Conservation (phyloP, 2,113 vertebrate species). For the Guaruba guarouba region DNA sequence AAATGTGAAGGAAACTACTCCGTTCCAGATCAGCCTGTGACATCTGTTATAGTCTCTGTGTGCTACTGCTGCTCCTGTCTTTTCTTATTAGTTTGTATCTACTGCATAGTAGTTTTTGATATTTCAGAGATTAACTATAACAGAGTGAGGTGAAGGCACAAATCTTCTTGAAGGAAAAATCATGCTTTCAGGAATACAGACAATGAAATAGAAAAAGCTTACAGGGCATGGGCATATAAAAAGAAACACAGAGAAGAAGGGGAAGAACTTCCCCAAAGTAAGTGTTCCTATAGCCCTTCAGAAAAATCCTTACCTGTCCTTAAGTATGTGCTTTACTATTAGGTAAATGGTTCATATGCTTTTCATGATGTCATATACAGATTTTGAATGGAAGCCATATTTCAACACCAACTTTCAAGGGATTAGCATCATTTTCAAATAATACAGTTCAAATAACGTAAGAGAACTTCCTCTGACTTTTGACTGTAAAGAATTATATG, state of each 20-base stretch:
- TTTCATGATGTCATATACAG: background rate
- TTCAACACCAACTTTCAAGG: background rate
- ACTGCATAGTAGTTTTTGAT: accelerated
- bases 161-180: background rate
- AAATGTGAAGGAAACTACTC: background rate
- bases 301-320: background rate
- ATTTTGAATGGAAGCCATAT: background rate
- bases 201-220: background rate
- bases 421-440: background rate
- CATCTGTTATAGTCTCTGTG: background rate
- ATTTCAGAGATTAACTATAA: background rate
- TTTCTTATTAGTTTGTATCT: background rate
- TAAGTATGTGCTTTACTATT: background rate
- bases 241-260: background rate
- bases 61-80: background rate
- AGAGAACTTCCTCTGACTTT: background rate
- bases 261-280: background rate
- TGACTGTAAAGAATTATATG: background rate
- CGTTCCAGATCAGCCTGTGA: background rate
- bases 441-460: background rate
- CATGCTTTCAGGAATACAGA: background rate
- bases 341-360: background rate
- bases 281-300: accelerated
- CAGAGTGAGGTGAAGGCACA: background rate
- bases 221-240: background rate